phyloP scores from a whole-genome alignment of 1,140 invertebrate species.

The Heliconius eleuchia region DNA sequence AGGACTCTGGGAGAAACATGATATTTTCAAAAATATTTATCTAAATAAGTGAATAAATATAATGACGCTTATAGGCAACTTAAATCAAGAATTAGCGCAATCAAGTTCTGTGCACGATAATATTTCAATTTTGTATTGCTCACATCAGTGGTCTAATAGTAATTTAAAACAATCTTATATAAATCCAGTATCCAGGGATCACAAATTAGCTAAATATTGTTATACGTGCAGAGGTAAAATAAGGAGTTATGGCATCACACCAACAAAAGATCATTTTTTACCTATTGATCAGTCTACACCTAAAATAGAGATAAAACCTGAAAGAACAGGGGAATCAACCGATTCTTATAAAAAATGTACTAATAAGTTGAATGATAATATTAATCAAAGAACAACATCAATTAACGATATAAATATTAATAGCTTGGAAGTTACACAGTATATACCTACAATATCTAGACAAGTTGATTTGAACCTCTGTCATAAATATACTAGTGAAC shows the following conservation, averaged over 20 bases:
- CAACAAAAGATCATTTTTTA: conserved; percentile 51
- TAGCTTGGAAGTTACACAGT: conserved; percentile 39
- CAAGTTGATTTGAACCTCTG: conserved; percentile 67
- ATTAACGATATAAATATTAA: conserved; percentile 35
- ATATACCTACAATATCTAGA: conserved; percentile 75
- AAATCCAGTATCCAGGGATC: conserved; percentile 50
- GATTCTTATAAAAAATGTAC: conserved; percentile 10
- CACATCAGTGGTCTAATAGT: conserved; percentile 68
- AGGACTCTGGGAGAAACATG: conserved; percentile 19
- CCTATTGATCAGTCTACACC: conserved; percentile 76
- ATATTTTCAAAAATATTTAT: conserved; percentile 18
- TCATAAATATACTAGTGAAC: conserved; percentile 64
- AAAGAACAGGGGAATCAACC: neutral
- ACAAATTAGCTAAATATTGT: conserved; percentile 61
- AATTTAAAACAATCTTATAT: conserved; percentile 57
- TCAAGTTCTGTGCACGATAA: conserved; percentile 26
- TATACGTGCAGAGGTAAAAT: conserved; percentile 72
- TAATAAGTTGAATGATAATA: conserved; percentile 25
- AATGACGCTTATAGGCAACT: conserved; percentile 35
- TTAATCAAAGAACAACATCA: conserved; percentile 21
- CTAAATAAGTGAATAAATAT: neutral
- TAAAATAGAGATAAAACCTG: conserved; percentile 38
- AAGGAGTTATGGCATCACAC: conserved; percentile 71
- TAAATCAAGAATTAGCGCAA: conserved; percentile 13
- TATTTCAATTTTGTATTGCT: conserved; percentile 41